These are phyloP conservation scores for Cossypha heuglini DNA, from an alignment of 2,797 vertebrate species.

Conservation along the genomic window DNA sequence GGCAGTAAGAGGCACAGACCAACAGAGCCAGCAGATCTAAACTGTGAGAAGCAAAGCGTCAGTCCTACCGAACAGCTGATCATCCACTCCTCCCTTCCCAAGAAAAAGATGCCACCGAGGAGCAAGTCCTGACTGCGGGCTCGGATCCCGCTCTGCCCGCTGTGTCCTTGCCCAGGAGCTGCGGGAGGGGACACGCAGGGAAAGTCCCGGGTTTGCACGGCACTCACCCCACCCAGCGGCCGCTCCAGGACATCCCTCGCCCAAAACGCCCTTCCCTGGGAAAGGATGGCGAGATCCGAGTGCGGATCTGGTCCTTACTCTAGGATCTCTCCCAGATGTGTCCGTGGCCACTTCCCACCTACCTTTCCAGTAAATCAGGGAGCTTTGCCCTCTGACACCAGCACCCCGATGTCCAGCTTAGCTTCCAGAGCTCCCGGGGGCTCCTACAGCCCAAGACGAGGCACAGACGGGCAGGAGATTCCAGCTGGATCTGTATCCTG, in stretches of 20 bases:
- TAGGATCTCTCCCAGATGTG: background rate
- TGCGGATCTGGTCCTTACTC: fast-evolving
- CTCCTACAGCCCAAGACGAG: background rate
- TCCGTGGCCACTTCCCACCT: background rate
- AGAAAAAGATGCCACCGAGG: background rate
- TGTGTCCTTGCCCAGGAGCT: background rate
- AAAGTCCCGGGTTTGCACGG: background rate
- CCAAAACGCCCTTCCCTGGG: background rate
- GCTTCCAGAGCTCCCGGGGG: background rate
- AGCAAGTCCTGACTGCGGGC: background rate
- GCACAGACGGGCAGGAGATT: background rate
- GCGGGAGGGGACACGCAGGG: fast-evolving
- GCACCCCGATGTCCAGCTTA: background rate
- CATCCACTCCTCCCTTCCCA: background rate
- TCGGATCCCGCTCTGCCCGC: background rate
- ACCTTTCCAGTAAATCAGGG: background rate
- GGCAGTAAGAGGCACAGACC: background rate
- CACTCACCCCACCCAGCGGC: background rate
- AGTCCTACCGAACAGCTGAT: fast-evolving
- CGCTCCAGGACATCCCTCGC: fast-evolving
- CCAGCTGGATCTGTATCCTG: background rate
- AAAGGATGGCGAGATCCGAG: too few species aligned
- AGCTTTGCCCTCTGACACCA: background rate
- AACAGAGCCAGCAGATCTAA: background rate
- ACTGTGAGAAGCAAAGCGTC: background rate